A percentile compares a stretch with the other conserved stretches of the same genome.
phyloP scores from a whole-genome alignment of 2,113 vertebrate genomes.

The Crotalus viridis region DNA sequence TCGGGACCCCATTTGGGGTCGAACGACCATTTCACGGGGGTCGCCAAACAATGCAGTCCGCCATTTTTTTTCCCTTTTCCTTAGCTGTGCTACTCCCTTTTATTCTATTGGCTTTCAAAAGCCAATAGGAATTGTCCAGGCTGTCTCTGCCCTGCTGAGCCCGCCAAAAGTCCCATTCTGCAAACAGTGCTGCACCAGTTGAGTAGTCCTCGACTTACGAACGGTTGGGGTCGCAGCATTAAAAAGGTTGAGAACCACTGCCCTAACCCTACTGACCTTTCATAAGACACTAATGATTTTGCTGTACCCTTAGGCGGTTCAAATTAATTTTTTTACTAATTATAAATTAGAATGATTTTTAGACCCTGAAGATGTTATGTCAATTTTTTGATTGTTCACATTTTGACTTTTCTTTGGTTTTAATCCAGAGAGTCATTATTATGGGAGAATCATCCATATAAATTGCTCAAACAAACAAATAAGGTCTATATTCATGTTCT shows the following conservation, averaged over 20 bases:
- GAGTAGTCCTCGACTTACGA: no score
- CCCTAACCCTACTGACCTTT: background rate
- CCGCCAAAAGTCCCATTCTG: no score
- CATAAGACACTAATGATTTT: background rate
- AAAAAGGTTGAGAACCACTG: background rate
- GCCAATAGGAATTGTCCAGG: no score
- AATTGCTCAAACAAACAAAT: background rate
- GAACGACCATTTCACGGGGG: no score
- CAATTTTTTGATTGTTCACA: background rate
- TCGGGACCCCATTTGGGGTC: no score
- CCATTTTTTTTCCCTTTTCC: no score
- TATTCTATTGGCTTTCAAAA: no score
- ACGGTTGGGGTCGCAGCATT: no score
- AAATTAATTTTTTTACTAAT: background rate
- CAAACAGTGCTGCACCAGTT: no score
- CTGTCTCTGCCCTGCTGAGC: no score
- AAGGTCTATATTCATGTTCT: background rate
- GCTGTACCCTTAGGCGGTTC: background rate
- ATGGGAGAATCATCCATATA: background rate
- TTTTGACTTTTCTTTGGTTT: background rate
- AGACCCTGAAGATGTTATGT: background rate
- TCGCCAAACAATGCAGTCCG: no score
- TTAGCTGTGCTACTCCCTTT: no score
- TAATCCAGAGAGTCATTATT: background rate
- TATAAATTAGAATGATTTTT: background rate